Base-by-base conservation (phyloP, 1,140 invertebrate species). In the Drosophila persimilis region DNA sequence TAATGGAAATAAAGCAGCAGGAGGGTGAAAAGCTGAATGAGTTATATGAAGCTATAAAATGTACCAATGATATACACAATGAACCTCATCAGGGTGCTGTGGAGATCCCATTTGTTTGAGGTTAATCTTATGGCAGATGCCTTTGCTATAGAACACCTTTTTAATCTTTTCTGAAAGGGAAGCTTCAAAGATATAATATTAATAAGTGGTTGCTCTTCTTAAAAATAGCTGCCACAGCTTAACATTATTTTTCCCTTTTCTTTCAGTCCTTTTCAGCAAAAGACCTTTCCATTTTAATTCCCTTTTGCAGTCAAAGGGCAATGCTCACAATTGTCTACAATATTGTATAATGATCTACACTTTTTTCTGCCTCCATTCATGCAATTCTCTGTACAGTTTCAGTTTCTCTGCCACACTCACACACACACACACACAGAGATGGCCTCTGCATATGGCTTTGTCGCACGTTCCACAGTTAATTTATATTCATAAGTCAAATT, bases 401-500 rank as follows among this genome's bases (percentile, higher is more conserved):
- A 20, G 20, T 20, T 31, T 31, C 29, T 31, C 8, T 31, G 29
- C 29, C 7, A 31, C 8, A 8, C 29, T 1, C 56, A 45, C 15
- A 26, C 22, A 20, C 56, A 45, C 15, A 26, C 22, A 20, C 7
- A 22, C 20, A n/a, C 6, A n/a, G 11, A 11, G 9, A 46, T 9
- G 31, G 22, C 17, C 17, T 17, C 17, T 56, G 66, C 41, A 72
- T 50, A 57, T 83, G 62, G 67, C 65, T 66, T 65, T 76, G 80
- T 78, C 66, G 73, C 76, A 81, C 78, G 79, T 76, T 88, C 78
- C 77, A 63, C 76, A 89, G 83, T 81, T 90, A 90, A 90, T 90
- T 90, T 90, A 86, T 90, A 89, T 90, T 90, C 89, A 90, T 90
- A 90, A 86, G 81, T 90, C 77, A 90, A 90, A 90, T 90, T 90